phyloP scores from a whole-genome alignment of 1,140 invertebrate species.

The Asbolus verrucosus region DNA sequence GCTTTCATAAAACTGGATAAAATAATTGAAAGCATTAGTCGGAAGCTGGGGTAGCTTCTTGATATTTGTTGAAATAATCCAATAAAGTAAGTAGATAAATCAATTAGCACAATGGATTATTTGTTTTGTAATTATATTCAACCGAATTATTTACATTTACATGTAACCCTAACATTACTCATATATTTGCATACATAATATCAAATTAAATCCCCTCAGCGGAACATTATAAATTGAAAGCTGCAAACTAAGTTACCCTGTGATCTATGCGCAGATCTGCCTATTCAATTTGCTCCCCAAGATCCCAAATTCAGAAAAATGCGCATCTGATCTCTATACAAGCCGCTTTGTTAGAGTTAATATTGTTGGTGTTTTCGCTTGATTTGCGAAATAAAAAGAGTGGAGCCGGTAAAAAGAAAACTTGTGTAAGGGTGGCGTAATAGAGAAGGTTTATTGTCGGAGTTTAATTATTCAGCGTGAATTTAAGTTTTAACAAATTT shows the following conservation, averaged over 20 bases:
- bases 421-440: too few relatives aligned
- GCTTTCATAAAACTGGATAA: background rate
- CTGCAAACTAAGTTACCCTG: conserved; percentile 36
- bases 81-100: conserved; percentile 14
- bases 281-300: conserved; percentile 20
- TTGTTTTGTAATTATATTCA: conserved; percentile 29
- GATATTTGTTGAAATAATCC: too few relatives aligned
- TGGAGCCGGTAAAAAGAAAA: conserved; percentile 3
- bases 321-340: background rate
- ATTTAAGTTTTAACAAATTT: conserved; percentile 28
- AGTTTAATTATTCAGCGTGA: conserved; percentile 17
- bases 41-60: too few relatives aligned
- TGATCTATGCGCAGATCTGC: conserved; percentile 32
- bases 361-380: conserved; percentile 17
- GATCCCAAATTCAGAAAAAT: conserved; percentile 26
- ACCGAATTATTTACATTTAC: conserved; percentile 35
- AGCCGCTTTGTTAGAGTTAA: conserved; percentile 23
- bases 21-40: too few relatives aligned
- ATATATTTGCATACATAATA: conserved; percentile 39
- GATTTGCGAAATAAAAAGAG: conserved; percentile 15
- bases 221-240: conserved; percentile 35
- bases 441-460: background rate
- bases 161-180: conserved; percentile 36
- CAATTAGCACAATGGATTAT: conserved; percentile 21
- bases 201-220: conserved; percentile 32